phyloP scores from a whole-genome alignment of 64 coral and sea anemone species.

The Actinia tenebrosa region DNA sequence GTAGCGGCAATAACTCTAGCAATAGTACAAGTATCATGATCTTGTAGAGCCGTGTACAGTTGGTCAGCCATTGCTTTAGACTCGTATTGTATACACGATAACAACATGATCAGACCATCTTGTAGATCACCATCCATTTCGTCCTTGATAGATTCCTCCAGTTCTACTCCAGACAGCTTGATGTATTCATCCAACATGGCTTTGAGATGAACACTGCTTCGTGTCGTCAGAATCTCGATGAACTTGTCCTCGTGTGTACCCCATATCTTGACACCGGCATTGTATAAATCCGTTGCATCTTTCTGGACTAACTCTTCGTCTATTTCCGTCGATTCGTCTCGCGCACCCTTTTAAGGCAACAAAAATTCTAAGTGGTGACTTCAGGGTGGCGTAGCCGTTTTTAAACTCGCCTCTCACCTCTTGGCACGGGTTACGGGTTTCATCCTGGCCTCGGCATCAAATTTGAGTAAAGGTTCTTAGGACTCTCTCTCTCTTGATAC shows the following conservation, averaged over 20 bases:
- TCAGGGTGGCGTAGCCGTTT: no score
- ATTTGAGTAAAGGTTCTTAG: no score
- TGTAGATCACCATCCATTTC: constrained; percentile 46
- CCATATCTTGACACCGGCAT: constrained; percentile 13
- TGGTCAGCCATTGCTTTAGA: constrained; percentile 60
- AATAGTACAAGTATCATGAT: constrained; percentile 30
- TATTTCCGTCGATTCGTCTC: constrained; percentile 33
- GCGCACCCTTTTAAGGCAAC: background rate
- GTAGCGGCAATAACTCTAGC: constrained; percentile 54
- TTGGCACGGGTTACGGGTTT: no score
- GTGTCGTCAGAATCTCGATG: constrained; percentile 68
- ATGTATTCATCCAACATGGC: constrained; percentile 72
- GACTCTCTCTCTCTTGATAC: no score
- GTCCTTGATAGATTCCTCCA: constrained; percentile 15
- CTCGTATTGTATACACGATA: constrained; percentile 36
- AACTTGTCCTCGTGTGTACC: constrained; percentile 64
- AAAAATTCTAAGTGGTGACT: background rate
- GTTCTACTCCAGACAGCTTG: constrained; percentile 43
- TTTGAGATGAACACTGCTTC: constrained; percentile 61
- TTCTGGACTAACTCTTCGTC: constrained; percentile 35
- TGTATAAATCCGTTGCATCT: constrained; percentile 28
- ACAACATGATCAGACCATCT: constrained; percentile 54
- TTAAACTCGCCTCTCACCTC: no score
- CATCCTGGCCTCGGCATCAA: no score
- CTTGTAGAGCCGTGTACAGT: constrained; percentile 40